These are phyloP conservation scores for Coregonus ussuriensis DNA, from an alignment of 2,797 vertebrate species.

Conservation along the genomic window DNA sequence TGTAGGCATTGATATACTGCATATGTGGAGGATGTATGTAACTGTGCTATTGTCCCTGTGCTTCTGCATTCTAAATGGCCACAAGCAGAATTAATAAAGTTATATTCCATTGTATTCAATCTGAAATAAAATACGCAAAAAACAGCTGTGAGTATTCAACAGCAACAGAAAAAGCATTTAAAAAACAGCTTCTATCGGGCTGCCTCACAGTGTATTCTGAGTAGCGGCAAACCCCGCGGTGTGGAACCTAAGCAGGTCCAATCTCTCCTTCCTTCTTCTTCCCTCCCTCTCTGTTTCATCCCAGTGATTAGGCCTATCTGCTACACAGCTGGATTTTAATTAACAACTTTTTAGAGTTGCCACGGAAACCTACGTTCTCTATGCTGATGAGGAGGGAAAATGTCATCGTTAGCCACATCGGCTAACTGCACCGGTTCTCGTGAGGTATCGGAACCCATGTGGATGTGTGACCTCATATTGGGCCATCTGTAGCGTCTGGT, in stretches of 20 bases:
- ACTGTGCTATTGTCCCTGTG: neutral
- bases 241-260: slow-evolving; percentile 62
- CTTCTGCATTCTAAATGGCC: neutral
- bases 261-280: slow-evolving; percentile 62
- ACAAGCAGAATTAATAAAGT: neutral
- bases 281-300: slow-evolving; percentile 61
- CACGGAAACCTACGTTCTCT: slow-evolving; percentile 6
- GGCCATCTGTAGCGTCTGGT: slow-evolving; percentile 26
- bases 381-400: slow-evolving; percentile 33
- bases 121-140: neutral
- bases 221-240: slow-evolving; percentile 34
- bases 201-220: neutral
- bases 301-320: slow-evolving; percentile 68
- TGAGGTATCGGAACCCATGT: slow-evolving; percentile 28
- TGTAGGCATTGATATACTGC: neutral
- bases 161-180: too few species aligned
- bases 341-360: slow-evolving; percentile 53
- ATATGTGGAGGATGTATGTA: neutral
- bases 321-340: slow-evolving; percentile 77
- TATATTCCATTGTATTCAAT: neutral
- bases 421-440: slow-evolving; percentile 26
- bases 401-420: slow-evolving; percentile 62
- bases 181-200: too few species aligned
- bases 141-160: neutral
- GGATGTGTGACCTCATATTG: slow-evolving; percentile 37